Evolutionary conservation across 2,797 vertebrate genomes (phyloP).

Genomic region (Notamacropus eugenii): DNA sequence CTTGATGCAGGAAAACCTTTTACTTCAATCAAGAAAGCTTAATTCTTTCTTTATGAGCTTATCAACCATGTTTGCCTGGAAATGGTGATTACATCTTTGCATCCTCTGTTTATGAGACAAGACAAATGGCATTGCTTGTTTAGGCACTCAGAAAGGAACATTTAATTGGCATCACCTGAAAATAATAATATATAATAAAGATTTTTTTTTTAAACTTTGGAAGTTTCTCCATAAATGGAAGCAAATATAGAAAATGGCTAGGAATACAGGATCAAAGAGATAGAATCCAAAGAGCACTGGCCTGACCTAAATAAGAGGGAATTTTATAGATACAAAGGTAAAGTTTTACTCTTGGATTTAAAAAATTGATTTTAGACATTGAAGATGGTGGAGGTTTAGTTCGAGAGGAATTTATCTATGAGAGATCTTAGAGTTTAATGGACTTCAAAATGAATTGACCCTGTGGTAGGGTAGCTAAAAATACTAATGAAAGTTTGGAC

Average conservation of each 20-base stretch:
- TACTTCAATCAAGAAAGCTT: constrained; percentile 59
- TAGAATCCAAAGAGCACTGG: neutral
- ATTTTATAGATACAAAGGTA: neutral
- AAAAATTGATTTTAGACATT: neutral
- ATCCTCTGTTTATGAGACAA: neutral
- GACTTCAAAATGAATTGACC: neutral
- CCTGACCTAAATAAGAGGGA: neutral
- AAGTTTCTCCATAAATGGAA: neutral
- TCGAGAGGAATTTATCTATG: neutral
- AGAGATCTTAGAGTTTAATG: neutral
- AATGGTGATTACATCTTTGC: constrained; percentile 36
- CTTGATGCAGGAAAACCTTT: constrained; percentile 58
- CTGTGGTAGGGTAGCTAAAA: neutral
- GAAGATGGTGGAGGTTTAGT: neutral
- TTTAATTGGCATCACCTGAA: neutral
- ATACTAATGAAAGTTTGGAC: neutral
- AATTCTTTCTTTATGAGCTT: constrained; percentile 58
- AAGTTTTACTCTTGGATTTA: neutral
- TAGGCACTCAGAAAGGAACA: constrained; percentile 19
- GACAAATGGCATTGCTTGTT: neutral
- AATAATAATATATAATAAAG: neutral
- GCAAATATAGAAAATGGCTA: neutral
- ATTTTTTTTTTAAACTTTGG: neutral
- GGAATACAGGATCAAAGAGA: neutral
- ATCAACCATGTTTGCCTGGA: constrained; percentile 27